Conservation (phyloP, 2,113 vertebrate species). For the Salminus brasiliensis region DNA sequence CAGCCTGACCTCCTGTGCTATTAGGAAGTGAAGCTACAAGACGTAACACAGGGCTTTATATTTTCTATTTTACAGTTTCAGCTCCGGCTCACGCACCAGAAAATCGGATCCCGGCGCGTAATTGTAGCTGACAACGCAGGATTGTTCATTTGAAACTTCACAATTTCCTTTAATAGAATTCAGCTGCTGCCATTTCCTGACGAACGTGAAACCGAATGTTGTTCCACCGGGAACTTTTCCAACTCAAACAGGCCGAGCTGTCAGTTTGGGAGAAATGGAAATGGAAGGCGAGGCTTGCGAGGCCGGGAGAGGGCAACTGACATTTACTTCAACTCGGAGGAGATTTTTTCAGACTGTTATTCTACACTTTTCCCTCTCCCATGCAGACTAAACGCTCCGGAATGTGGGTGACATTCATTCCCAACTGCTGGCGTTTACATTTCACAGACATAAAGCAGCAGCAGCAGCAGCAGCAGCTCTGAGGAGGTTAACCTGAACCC, state of each 20-base stretch:
- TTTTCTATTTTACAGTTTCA: slow-evolving; percentile 48
- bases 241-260: slow-evolving; percentile 74
- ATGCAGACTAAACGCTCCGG: slow-evolving; percentile 51
- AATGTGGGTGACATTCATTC: slow-evolving; percentile 40
- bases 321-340: slow-evolving; percentile 56
- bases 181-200: slow-evolving; percentile 77
- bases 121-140: slow-evolving; percentile 68
- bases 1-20: slow-evolving; percentile 64
- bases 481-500: no score
- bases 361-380: slow-evolving; percentile 62
- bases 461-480: no score
- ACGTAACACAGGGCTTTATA: slow-evolving; percentile 14
- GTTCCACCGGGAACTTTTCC: slow-evolving; percentile 70
- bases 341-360: slow-evolving; percentile 54
- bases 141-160: slow-evolving; percentile 60
- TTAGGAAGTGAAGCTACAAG: slow-evolving; percentile 61
- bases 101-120: slow-evolving; percentile 50
- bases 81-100: not conserved
- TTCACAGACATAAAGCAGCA: slow-evolving; percentile 18
- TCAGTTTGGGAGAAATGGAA: slow-evolving; percentile 59
- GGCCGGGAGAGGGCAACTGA: slow-evolving; percentile 24
- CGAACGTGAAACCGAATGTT: slow-evolving; percentile 62
- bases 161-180: slow-evolving; percentile 74
- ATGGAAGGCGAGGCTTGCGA: slow-evolving; percentile 18
- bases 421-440: slow-evolving; percentile 36